Percentiles rank a stretch among this genome's conserved stretches.
Evolutionary conservation across 1,140 invertebrate genomes (phyloP).

Genomic region (Drosophila paulistorum): DNA sequence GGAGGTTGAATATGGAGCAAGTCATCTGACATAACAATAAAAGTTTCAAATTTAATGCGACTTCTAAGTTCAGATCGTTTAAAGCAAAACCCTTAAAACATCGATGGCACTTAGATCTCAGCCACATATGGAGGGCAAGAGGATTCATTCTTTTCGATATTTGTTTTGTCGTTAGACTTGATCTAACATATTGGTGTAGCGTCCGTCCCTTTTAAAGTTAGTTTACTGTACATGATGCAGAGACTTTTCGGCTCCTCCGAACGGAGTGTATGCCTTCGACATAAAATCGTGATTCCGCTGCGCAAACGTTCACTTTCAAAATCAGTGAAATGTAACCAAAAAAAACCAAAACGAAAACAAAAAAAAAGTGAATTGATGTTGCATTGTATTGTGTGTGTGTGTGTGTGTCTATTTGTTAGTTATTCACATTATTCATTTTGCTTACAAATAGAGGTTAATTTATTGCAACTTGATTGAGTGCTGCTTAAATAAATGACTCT

Average conservation of each 20-base stretch:
- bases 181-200: too few relatives aligned
- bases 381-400: conserved; percentile 51
- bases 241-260: conserved; percentile 5
- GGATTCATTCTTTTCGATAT: too few relatives aligned
- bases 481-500: conserved; percentile 44
- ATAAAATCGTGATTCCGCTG: conserved; percentile 75
- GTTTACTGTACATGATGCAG: conserved; percentile 47
- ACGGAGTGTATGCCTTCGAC: conserved; percentile 3
- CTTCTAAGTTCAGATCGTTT: too few relatives aligned
- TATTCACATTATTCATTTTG: conserved; percentile 78
- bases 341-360: conserved; percentile 21
- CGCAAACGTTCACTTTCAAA: conserved; percentile 77
- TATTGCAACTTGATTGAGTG: conserved; percentile 70
- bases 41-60: too few relatives aligned
- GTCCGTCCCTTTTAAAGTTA: not conserved
- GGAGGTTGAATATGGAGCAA: too few relatives aligned
- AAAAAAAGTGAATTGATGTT: conserved; percentile 60
- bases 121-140: too few relatives aligned
- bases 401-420: conserved; percentile 58
- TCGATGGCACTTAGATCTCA: too few relatives aligned
- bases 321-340: conserved; percentile 80
- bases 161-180: too few relatives aligned
- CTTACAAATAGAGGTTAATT: conserved; percentile 80
- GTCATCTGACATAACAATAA: too few relatives aligned
- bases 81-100: too few relatives aligned